Base-by-base conservation (phyloP, 2,888 invertebrate genomes). In the Celastrina argiolus region DNA sequence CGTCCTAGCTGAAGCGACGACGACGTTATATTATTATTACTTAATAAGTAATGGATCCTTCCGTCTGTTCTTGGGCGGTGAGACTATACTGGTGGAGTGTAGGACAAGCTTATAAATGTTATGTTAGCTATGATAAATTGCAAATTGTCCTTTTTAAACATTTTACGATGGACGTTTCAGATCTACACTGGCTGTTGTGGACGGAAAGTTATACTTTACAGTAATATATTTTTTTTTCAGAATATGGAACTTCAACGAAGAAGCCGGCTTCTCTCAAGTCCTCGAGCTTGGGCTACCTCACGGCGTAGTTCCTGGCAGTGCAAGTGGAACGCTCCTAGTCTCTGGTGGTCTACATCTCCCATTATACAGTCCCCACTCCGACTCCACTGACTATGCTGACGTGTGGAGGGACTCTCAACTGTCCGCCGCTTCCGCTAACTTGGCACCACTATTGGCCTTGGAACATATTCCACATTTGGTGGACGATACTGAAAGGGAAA, bases 171-270 rank as follows among this genome's bases (percentile, higher is more conserved):
- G n/a, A n/a, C n/a, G n/a, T n/a, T n/a, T n/a, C n/a, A n/a, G n/a
- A n/a, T n/a, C n/a, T n/a, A n/a, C n/a, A n/a, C n/a, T n/a, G n/a
- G n/a, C n/a, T n/a, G n/a, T n/a, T n/a, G n/a, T n/a, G n/a, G n/a
- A n/a, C n/a, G n/a, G n/a, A n/a, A n/a, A n/a, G n/a, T n/a, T n/a
- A n/a, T n/a, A n/a, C 28, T 28, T 28, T 28, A 3, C 28, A 3
- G 28, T 2, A 4, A 28, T 28, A 28, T 3, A 28, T 28, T 28
- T 3, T 10, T 5, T 10, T 83, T 87, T 58, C 83, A 94, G 94
- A 76, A 92, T 94, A 69, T 94, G 94, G 94, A 94, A 94, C 77
- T 94, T 94, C 84, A 94, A 94, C 75, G 94, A 94, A 77, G 94
- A 94, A 80, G 93, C 94, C 0, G 94, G 94, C 0, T 94, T 94